These are phyloP conservation scores for Saturnia pavonia DNA, from an alignment of 2,888 invertebrate genomes.

Conservation along the genomic window DNA sequence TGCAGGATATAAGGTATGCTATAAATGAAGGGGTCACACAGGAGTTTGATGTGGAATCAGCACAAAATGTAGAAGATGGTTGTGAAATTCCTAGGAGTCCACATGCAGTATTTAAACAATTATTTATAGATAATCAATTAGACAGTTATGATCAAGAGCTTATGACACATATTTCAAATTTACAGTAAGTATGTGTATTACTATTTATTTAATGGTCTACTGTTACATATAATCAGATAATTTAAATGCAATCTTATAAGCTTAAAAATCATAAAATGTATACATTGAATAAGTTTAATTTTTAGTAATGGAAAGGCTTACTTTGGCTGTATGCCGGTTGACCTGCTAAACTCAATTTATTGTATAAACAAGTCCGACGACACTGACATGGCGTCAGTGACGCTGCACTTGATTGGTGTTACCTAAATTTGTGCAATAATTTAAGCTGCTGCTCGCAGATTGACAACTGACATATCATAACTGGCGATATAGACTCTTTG, in stretches of 20 bases:
- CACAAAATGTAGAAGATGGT: conserved; percentile 32
- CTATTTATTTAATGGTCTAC: too few species aligned
- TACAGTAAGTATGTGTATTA: conserved; percentile 64
- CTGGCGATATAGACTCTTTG: too few species aligned
- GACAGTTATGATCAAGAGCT: conserved; percentile 72
- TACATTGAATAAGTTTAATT: neutral
- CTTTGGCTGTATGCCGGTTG: neutral
- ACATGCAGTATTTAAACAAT: conserved; percentile 71
- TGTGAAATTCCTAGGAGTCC: conserved; percentile 58
- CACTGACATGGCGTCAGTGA: too few species aligned
- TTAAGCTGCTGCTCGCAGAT: too few species aligned
- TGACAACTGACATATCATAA: too few species aligned
- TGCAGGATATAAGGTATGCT: conserved; percentile 72
- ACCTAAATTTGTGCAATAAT: too few species aligned
- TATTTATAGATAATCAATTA: conserved; percentile 68
- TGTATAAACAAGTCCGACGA: conserved; percentile 12
- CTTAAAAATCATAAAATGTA: neutral
- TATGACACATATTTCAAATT: conserved; percentile 61
- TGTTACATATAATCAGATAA: too few species aligned
- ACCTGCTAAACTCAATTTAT: conserved; percentile 14
- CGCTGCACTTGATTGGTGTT: too few species aligned
- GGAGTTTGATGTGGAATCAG: conserved; percentile 56
- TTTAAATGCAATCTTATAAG: too few species aligned
- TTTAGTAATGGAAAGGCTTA: neutral
- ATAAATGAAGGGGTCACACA: conserved; percentile 75